Evolutionary conservation across 2,888 invertebrate genomes (phyloP).

Genomic region (Sceliomorpha sp.): DNA sequence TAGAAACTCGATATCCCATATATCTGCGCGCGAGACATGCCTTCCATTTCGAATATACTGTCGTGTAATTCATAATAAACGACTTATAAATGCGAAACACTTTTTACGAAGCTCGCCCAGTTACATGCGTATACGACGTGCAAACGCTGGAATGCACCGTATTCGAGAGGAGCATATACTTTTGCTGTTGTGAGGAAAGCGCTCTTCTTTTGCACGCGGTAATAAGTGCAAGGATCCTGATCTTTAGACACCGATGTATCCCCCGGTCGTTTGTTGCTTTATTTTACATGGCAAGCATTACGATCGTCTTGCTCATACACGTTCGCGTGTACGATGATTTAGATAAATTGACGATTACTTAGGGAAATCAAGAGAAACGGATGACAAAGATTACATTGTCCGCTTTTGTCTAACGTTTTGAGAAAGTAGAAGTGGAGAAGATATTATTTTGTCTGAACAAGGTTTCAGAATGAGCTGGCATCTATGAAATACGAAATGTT

Average conservation of each 20-base stretch:
- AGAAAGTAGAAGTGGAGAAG: too few relatives aligned
- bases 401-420: too few relatives aligned
- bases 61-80: slow-evolving; percentile 81
- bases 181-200: slow-evolving; percentile 2
- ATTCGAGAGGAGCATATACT: slow-evolving; percentile 4
- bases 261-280: slow-evolving; percentile 62
- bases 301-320: slow-evolving; percentile 51
- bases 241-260: slow-evolving; percentile 40
- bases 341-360: slow-evolving; percentile 63
- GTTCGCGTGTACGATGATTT: slow-evolving; percentile 64
- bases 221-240: slow-evolving; percentile 60
- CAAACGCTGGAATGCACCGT: slow-evolving; percentile 33
- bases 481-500: too few relatives aligned
- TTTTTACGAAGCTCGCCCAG: slow-evolving; percentile 62
- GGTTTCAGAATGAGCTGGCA: too few relatives aligned
- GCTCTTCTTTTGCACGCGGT: slow-evolving; percentile 17
- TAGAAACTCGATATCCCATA: slow-evolving; percentile 80
- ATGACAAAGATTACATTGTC: slow-evolving; percentile 50
- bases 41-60: slow-evolving; percentile 79
- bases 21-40: slow-evolving; percentile 78
- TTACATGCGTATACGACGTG: slow-evolving; percentile 37
- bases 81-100: slow-evolving; percentile 79
- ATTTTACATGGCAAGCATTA: slow-evolving; percentile 65
- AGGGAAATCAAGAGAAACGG: slow-evolving; percentile 29
- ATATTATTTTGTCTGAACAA: too few relatives aligned